A percentile compares a stretch with the other conserved stretches of the same genome.
These are phyloP conservation scores for Periophthalmus magnuspinnatus DNA, from an alignment of 2,797 vertebrate species.

Conservation along the genomic window DNA sequence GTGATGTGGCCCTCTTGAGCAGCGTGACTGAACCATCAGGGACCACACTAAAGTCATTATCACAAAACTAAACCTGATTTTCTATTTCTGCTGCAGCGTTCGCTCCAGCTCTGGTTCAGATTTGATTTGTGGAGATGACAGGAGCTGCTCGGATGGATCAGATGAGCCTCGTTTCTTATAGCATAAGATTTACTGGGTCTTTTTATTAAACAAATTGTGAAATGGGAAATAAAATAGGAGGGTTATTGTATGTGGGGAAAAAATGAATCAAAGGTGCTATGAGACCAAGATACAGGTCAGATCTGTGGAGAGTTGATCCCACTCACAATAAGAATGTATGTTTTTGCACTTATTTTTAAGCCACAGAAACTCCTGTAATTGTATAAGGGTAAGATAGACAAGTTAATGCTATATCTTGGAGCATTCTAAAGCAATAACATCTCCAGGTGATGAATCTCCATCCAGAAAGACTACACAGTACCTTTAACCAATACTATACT, in stretches of 20 bases:
- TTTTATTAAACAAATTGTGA: conserved; percentile 74
- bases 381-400: too few relatives aligned
- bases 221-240: conserved; percentile 38
- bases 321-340: too few relatives aligned
- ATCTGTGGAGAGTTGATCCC: too few relatives aligned
- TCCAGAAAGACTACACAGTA: too few relatives aligned
- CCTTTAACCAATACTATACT: too few relatives aligned
- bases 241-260: background rate
- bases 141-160: conserved; percentile 77
- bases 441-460: too few relatives aligned
- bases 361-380: too few relatives aligned
- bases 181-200: conserved; percentile 68
- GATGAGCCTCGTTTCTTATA: conserved; percentile 74
- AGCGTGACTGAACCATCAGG: conserved; percentile 74
- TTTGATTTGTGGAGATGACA: conserved; percentile 83
- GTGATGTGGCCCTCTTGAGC: conserved; percentile 75
- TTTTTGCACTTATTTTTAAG: too few relatives aligned
- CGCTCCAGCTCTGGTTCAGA: conserved; percentile 85
- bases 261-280: background rate
- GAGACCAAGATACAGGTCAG: too few relatives aligned
- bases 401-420: too few relatives aligned
- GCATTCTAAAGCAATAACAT: too few relatives aligned
- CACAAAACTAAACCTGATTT: conserved; percentile 82
- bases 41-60: conserved; percentile 82
- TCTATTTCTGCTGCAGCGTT: conserved; percentile 86